phyloP scores from a whole-genome alignment of 2,113 vertebrate genomes.

The Neodon shergylaensis region DNA sequence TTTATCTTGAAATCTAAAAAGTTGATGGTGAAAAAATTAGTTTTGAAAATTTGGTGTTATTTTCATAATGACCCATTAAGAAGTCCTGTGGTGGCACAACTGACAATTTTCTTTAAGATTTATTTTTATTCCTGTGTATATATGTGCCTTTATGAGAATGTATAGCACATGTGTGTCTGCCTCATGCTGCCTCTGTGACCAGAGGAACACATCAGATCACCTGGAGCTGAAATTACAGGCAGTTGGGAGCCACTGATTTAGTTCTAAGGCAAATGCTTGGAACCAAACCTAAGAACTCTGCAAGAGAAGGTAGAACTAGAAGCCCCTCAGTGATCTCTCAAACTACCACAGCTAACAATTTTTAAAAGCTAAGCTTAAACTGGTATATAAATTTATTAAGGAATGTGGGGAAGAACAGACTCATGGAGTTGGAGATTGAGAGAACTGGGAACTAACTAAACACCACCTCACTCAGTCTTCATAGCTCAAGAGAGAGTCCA shows the following conservation, averaged over 20 bases:
- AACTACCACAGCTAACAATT: neutral
- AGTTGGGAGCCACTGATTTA: neutral
- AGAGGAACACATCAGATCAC: neutral
- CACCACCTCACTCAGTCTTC: too few relatives aligned
- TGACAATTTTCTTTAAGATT: neutral
- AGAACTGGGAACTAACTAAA: too few relatives aligned
- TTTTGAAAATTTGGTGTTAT: slow-evolving; percentile 54
- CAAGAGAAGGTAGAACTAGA: neutral
- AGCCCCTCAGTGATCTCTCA: neutral
- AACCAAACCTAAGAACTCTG: neutral
- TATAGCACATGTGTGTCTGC: neutral
- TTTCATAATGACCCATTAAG: neutral
- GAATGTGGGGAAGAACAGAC: too few relatives aligned
- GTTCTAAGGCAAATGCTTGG: neutral
- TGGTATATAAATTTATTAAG: neutral
- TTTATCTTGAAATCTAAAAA: slow-evolving; percentile 49
- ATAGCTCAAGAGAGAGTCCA: too few relatives aligned
- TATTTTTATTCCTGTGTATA: neutral
- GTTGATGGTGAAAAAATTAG: neutral
- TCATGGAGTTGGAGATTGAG: too few relatives aligned
- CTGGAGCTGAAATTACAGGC: neutral
- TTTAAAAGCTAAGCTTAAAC: slow-evolving; percentile 56
- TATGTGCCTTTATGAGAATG: neutral
- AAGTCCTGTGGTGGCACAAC: slow-evolving; percentile 24
- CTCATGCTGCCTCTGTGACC: neutral